These are phyloP conservation scores for Adrianichthys oophorus DNA, from an alignment of 2,797 vertebrate genomes.

Conservation along the genomic window DNA sequence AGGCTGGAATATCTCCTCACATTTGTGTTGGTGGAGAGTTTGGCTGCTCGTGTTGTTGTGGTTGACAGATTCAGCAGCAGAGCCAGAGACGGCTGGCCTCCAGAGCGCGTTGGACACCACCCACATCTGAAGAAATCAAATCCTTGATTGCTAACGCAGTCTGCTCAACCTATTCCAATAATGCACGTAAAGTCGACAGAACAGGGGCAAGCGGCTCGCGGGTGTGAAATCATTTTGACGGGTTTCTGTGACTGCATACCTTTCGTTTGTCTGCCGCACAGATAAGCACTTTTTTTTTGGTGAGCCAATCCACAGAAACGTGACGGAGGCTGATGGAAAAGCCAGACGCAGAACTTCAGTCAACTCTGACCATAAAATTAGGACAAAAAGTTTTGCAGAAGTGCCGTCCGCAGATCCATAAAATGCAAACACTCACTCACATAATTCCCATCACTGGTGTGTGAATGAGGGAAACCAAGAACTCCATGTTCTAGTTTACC, in stretches of 20 bases:
- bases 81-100: not conserved
- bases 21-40: not conserved
- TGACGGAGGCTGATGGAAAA: conserved; percentile 1
- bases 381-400: not conserved
- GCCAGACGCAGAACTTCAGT: not conserved
- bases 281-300: not conserved
- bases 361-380: not conserved
- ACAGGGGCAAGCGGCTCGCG: not conserved
- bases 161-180: not conserved
- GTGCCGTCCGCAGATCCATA: not conserved
- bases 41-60: not conserved
- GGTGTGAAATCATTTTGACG: conserved; percentile 2
- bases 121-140: conserved; percentile 1
- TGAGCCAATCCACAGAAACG: not conserved
- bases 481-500: not conserved
- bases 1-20: not conserved
- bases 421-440: too few relatives aligned
- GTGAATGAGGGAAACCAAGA: not conserved
- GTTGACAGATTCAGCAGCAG: not conserved
- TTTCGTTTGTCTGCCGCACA: not conserved
- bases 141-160: not conserved
- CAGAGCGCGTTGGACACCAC: too few relatives aligned
- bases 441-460: not conserved
- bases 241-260: not conserved
- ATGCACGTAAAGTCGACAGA: not conserved